Evolutionary conservation across 2,888 invertebrate species (phyloP), one percentile per base, ranked within the genome.

Genomic region (Macrophya annulata): DNA sequence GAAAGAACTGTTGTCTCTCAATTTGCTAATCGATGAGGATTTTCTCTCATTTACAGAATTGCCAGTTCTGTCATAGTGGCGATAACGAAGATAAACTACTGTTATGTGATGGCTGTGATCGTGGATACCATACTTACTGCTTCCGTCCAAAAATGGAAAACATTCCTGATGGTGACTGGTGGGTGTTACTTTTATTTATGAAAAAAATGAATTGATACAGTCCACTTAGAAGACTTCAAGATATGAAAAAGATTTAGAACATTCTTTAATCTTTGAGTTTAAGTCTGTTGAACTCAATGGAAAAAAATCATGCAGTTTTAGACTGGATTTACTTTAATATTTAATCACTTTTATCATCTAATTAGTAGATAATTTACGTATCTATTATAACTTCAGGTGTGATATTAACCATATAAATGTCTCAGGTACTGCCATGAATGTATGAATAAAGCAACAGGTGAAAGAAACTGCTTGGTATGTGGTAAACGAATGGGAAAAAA

Each of bases 111-210:
- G 98, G 99, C 88, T 99, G 99, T 94, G 99, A 99, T 94, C 98
- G 98, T 93, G 99, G 99, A 82, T 99, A 99, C 94, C 99, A 99
- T 94, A 99, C 99, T 77, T 99, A 99, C 93, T 99, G 99, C 95
- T 99, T 99, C 95, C 98, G 98, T 94, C 99, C 99, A 87, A 96
- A 97, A 93, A 97, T 99, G 97, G 98, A 98, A 86, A 97, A 97
- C 91, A 99, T 99, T 94, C 99, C 99, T 25, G 99, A 99, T 89
- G 99, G 99, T 48, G 99, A 99, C 94, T 99, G 99, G 99, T 98
- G 92, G 95, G 96, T 68, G 68, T 6, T 68, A 37, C 4, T 37
- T 68, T 37, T 37, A 31, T 31, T 68, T 37, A 55, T 55, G 8
- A 55, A 55, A n/a, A 55, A 55, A 4, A 55, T 55, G 17, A 55